These are phyloP conservation scores for Dioctria rufipes DNA, from an alignment of 2,888 invertebrate genomes.

Conservation along the genomic window DNA sequence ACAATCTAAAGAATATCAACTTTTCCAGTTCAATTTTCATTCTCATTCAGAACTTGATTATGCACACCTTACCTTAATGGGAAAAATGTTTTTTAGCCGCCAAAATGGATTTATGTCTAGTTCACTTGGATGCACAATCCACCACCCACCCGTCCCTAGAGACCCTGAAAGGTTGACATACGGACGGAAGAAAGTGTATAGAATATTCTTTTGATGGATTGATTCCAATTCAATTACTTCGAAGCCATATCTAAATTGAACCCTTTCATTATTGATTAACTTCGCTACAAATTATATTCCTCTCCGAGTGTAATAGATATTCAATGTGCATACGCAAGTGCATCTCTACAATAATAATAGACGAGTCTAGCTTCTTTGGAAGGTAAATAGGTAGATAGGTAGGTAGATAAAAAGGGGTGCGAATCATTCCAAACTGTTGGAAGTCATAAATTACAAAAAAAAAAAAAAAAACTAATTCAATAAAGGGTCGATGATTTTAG, in stretches of 20 bases:
- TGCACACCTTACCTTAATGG: conserved; percentile 17
- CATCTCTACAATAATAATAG: neutral
- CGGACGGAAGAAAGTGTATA: neutral
- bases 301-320: neutral
- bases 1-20: conserved; percentile 30
- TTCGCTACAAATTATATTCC: conserved; percentile 31
- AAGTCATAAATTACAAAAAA: neutral
- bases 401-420: too few species aligned
- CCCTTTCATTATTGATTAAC: conserved; percentile 45
- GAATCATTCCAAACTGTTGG: neutral
- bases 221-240: conserved; percentile 43
- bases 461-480: too few species aligned
- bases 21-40: conserved; percentile 20
- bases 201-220: neutral
- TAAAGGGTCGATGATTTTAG: too few species aligned
- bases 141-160: neutral
- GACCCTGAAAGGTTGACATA: neutral
- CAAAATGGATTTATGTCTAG: neutral
- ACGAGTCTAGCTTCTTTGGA: too few species aligned
- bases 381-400: too few species aligned
- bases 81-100: conserved; percentile 32
- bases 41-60: conserved; percentile 41
- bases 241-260: conserved; percentile 46
- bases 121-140: conserved; percentile 1
- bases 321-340: neutral